Evolutionary conservation across 2,797 vertebrate species (phyloP).

Genomic region (Leptatherina wallacei): DNA sequence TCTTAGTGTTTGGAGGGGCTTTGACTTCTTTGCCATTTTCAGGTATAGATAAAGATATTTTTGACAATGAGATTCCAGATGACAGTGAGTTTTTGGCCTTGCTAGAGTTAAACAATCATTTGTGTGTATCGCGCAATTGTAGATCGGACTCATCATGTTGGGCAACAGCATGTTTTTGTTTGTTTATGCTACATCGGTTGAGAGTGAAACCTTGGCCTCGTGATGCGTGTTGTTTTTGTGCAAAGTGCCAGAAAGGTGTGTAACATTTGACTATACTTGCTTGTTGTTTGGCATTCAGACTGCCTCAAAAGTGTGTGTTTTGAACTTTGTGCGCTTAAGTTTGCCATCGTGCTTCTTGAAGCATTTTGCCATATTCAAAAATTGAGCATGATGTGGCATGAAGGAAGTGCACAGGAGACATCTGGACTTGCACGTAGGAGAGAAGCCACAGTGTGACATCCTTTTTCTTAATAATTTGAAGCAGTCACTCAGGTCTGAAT

Average conservation of each 20-base stretch:
- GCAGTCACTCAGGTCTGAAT: background rate
- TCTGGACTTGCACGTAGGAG: constrained; percentile 20
- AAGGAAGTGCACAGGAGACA: constrained; percentile 21
- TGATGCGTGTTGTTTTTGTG: constrained; percentile 9
- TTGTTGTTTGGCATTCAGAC: constrained; percentile 18
- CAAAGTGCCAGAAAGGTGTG: background rate
- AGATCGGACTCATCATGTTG: background rate
- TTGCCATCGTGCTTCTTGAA: constrained; percentile 25
- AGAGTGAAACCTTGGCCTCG: constrained; percentile 32
- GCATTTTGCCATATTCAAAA: constrained; percentile 53
- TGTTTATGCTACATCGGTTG: constrained; percentile 34
- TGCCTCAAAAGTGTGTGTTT: constrained; percentile 10
- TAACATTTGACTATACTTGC: background rate
- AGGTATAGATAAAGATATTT: background rate
- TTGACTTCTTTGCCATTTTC: background rate
- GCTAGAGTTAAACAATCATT: background rate
- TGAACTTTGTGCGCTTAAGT: background rate
- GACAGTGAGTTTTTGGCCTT: background rate
- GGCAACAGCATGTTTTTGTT: constrained; percentile 55
- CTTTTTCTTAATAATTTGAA: background rate
- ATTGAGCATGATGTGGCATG: constrained; percentile 67
- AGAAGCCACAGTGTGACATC: constrained; percentile 18
- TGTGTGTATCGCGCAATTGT: constrained; percentile 7
- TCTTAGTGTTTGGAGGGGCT: background rate
- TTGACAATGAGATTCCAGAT: background rate